phyloP scores from a whole-genome alignment of 2,888 invertebrate species.

The Ephialtes manifestator region DNA sequence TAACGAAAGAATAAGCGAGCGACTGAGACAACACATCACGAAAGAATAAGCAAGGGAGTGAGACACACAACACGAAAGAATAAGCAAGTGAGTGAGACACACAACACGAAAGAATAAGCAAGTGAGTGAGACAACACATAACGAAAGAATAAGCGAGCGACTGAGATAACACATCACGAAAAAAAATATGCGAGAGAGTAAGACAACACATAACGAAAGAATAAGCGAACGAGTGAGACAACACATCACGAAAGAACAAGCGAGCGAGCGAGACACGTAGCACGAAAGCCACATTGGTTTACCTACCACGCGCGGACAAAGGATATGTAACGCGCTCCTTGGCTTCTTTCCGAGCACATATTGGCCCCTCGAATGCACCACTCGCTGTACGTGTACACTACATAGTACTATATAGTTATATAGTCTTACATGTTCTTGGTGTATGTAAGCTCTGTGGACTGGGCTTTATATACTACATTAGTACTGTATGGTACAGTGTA shows the following conservation, averaged over 20 bases:
- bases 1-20: no score
- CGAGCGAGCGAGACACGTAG: constrained; percentile 46
- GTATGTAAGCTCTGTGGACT: constrained; percentile 1
- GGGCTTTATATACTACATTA: neutral
- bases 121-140: no score
- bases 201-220: neutral
- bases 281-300: constrained; percentile 71
- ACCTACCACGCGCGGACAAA: constrained; percentile 72
- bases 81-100: no score
- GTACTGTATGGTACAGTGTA: neutral
- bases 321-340: constrained; percentile 73
- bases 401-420: constrained; percentile 25
- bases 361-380: constrained; percentile 50
- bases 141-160: no score
- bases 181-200: constrained; percentile 44
- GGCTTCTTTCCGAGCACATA: constrained; percentile 59
- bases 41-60: no score
- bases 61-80: no score
- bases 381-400: constrained; percentile 26
- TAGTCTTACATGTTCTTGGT: neutral
- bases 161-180: no score
- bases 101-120: no score
- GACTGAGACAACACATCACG: no score
- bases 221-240: constrained; percentile 34
- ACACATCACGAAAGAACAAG: no score